Evolutionary conservation across 1,140 invertebrate species (phyloP), one percentile per base, ranked within the genome.

Genomic region (Nasonia vitripennis): DNA sequence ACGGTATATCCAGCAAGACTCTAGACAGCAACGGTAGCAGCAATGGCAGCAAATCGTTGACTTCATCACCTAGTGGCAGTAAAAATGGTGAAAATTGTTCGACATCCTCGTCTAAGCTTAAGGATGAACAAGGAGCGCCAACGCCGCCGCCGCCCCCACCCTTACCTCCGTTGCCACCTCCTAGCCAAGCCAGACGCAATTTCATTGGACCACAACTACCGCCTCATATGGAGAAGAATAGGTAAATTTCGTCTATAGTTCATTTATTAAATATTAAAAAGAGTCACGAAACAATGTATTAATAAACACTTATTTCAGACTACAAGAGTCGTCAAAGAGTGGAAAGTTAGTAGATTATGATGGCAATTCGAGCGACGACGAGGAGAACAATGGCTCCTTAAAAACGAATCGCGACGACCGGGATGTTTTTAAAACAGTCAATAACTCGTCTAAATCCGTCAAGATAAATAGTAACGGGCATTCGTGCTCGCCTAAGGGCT

Each of bases 281-380:
- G 6, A 77, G 0, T 73, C n/a, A 67, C 27, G 48, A 48, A 77
- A 7, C 62, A 78, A 62, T 77, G 9, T 31, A 74, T 45, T 41
- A 37, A 37, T 37, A 12, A 74, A 37, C 27, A n/a, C 14, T 34
- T 7, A 34, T 86, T 86, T 70, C 55, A 86, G 84, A 82, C 74
- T 82, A 70, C 67, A 82, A 31, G 80, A 86, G 3, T n/a, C 37
- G 14, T 82, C 62, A 37, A 86, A 83, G 10, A 91, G 89, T 48
- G 89, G 88, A 27, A 92, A 92, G 88, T 87, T 93, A 10, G 93
- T 93, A 12, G 92, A 93, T 2, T 93, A 93, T n/a, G 86, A 84
- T 20, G 81, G 78, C 7, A 92, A 91, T 11, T 93, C 93, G 0
- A 93, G 93, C 27, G 93, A 93, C 34, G 92, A 93, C 17, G 92